Evolutionary conservation across 2,888 invertebrate species (phyloP).

Genomic region (Lycaena phlaeas): DNA sequence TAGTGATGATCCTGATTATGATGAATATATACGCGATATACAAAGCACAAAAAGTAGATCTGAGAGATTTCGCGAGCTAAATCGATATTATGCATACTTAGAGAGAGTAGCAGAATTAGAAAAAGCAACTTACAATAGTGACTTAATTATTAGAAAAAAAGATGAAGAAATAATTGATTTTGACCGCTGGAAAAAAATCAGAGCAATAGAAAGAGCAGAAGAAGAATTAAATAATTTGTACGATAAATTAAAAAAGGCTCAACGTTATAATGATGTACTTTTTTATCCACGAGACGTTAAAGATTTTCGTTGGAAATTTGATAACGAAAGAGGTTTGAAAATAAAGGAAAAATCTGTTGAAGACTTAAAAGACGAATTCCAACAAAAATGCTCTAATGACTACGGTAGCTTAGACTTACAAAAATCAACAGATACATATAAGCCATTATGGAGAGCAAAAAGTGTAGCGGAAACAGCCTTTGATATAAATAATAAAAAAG

Average conservation of each 20-base stretch:
- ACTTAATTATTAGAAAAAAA: constrained; percentile 79
- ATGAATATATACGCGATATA: constrained; percentile 77
- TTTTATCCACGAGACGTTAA: constrained; percentile 84
- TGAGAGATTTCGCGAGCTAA: constrained; percentile 86
- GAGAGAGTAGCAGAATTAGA: constrained; percentile 89
- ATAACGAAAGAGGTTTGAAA: constrained; percentile 82
- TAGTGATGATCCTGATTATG: constrained; percentile 75
- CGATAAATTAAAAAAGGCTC: constrained; percentile 81
- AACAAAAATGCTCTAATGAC: constrained; percentile 73
- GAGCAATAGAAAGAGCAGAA: constrained; percentile 85
- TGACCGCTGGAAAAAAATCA: constrained; percentile 88
- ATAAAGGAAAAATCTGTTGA: constrained; percentile 91
- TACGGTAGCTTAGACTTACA: constrained; percentile 53
- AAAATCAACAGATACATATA: constrained; percentile 78
- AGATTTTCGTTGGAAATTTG: constrained; percentile 83
- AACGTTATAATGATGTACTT: constrained; percentile 87
- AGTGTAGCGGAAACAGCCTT: constrained; percentile 87
- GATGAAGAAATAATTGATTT: constrained; percentile 89
- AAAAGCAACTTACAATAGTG: constrained; percentile 79
- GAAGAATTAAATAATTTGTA: constrained; percentile 85
- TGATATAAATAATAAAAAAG: constrained; percentile 76
- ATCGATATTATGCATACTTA: constrained; percentile 87
- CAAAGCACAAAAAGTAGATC: constrained; percentile 79
- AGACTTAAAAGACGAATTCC: constrained; percentile 85
- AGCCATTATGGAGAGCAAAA: constrained; percentile 87